phyloP scores from a whole-genome alignment of 2,113 vertebrate species.

The Arothron firmamentum region DNA sequence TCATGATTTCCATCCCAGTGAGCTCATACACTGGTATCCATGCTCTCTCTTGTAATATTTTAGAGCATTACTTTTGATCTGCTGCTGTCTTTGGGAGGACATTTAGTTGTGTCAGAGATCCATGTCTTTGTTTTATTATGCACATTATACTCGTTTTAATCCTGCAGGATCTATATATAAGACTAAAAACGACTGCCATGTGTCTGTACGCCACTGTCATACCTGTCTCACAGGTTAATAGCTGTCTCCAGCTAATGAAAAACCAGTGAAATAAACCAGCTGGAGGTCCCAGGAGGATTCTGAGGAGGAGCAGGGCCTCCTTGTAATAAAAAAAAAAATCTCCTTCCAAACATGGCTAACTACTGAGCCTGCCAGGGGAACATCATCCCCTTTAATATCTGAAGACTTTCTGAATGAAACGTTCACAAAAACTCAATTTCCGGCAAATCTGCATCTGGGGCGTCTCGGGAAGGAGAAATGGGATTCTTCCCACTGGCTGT shows the following conservation, averaged over 20 bases:
- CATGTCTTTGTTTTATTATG: too few species aligned
- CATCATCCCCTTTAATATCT: conserved; percentile 21
- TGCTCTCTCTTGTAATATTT: too few species aligned
- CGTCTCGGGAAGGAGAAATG: conserved; percentile 14
- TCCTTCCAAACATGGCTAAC: neutral
- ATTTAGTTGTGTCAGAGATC: too few species aligned
- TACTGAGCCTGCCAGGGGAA: conserved; percentile 9
- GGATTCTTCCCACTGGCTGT: conserved; percentile 33
- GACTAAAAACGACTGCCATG: neutral
- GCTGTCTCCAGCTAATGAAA: neutral
- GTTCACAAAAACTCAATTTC: conserved; percentile 35
- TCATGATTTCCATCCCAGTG: too few species aligned
- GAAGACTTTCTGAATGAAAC: conserved; percentile 28
- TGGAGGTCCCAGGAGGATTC: conserved; percentile 16
- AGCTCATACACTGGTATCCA: too few species aligned
- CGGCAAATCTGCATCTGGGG: conserved; percentile 13
- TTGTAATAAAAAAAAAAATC: conserved; percentile 7
- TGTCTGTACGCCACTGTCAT: conserved; percentile 6
- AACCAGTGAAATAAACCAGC: conserved; percentile 23
- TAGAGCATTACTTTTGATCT: too few species aligned
- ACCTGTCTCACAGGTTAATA: conserved; percentile 35
- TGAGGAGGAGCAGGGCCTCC: neutral
- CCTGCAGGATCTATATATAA: neutral
- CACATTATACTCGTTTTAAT: too few species aligned
- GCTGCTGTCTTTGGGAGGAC: too few species aligned